Conservation (phyloP, 1,140 invertebrate species). For the Penaeus indicus region DNA sequence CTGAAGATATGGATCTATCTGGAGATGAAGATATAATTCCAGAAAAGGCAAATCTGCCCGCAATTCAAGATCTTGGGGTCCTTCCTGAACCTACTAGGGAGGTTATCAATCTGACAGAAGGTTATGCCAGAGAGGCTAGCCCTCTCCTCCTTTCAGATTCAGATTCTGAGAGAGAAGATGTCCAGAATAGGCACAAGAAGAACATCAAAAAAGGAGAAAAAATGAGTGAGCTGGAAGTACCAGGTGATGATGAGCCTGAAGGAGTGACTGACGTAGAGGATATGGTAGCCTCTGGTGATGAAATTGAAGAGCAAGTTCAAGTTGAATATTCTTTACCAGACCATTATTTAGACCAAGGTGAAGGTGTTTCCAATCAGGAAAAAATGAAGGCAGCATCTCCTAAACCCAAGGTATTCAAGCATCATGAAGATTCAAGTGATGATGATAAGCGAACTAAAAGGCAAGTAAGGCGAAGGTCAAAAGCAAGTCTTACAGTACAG, state of each 20-base stretch:
- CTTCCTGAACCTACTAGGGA: constrained; percentile 51
- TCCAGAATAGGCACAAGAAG: constrained; percentile 64
- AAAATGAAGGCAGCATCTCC: constrained; percentile 39
- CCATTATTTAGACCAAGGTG: constrained; percentile 59
- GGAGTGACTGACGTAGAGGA: constrained; percentile 57
- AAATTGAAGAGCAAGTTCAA: constrained; percentile 45
- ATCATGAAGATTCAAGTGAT: constrained; percentile 48
- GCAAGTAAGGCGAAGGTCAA: constrained; percentile 8
- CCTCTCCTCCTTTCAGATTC: constrained; percentile 39
- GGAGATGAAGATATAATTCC: constrained; percentile 66
- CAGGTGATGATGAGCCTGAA: constrained; percentile 34
- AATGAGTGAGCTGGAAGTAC: constrained; percentile 19
- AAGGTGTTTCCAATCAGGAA: constrained; percentile 62
- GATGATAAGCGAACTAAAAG: constrained; percentile 28
- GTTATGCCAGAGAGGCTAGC: constrained; percentile 53
- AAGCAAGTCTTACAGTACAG: constrained; percentile 11
- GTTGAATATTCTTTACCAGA: constrained; percentile 59
- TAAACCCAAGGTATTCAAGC: constrained; percentile 65
- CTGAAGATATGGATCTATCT: constrained; percentile 68
- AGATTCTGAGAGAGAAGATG: constrained; percentile 62
- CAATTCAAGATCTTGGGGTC: constrained; percentile 55
- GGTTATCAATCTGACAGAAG: constrained; percentile 55
- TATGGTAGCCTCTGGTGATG: constrained; percentile 51
- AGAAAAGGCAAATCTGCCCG: constrained; percentile 60
- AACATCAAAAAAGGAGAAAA: constrained; percentile 32